A percentile compares a stretch with the other conserved stretches of the same genome.
Conservation (phyloP, 2,797 vertebrate species). For the Enteromius viviparus region DNA sequence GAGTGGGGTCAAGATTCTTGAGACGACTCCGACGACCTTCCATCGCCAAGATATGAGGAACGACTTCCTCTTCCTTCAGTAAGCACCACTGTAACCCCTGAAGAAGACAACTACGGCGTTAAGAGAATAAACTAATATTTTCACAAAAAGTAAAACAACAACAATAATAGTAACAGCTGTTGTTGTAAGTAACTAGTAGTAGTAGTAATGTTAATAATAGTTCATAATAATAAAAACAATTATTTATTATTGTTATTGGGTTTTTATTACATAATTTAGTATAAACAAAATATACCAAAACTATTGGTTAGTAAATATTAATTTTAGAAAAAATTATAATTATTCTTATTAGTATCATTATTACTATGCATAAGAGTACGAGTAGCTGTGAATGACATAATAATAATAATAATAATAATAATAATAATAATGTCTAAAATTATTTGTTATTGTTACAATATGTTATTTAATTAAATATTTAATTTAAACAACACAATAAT, state of each 20-base stretch:
- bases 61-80: constrained; percentile 88
- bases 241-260: not conserved
- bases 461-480: not conserved
- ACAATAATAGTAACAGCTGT: not conserved
- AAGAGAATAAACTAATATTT: not conserved
- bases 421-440: not conserved
- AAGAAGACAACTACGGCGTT: not conserved
- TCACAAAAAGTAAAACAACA: not conserved
- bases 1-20: constrained; percentile 72
- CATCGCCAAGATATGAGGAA: constrained; percentile 86
- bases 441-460: not conserved
- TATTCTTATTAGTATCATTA: not conserved
- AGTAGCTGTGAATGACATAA: not conserved
- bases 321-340: not conserved
- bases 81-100: constrained; percentile 92
- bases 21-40: constrained; percentile 87
- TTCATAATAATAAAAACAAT: not conserved
- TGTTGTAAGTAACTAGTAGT: not conserved
- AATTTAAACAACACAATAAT: not conserved
- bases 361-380: not conserved
- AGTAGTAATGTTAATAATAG: too few relatives aligned
- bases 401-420: not conserved
- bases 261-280: not conserved
- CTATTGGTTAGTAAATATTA: not conserved
- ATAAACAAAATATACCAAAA: not conserved